Base-by-base conservation (phyloP, 2,888 invertebrate genomes). In the Perizoma flavofasciatum region DNA sequence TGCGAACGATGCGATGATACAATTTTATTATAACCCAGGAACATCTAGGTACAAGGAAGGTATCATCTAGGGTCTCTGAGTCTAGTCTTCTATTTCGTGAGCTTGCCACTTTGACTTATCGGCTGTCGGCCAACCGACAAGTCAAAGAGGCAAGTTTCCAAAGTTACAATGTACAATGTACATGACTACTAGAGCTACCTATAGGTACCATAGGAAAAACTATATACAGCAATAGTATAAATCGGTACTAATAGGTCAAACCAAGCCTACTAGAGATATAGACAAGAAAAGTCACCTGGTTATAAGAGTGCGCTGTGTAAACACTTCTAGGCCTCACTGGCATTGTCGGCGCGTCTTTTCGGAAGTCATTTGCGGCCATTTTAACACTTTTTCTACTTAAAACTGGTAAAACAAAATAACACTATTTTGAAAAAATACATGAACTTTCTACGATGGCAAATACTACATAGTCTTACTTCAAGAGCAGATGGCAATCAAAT, bases 291-390 rank as follows among this genome's bases (percentile, higher is more conserved):
- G 47, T 61, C 55, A 62, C 92, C 89, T 92, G 92, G 72, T 93
- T 91, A 79, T 94, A 94, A 49, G 94, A 94, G 80, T 94, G 95
- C 57, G 95, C 93, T 49, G 95, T 94, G 74, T 95, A 95, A 56
- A 95, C 93, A 83, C 95, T 95, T 70, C 95, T 92, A 7, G 94
- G 95, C 66, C 95, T 93, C 69, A 94, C 92, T 40, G 93, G 89
- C 79, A 91, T 86, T 60, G 81, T 79, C 66, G 37, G 37, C 37
- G 83, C 83, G 68, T 92, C 91, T 75, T 92, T 92, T 75, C 92
- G 84, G 83, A 86, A 91, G 79, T 92, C 92, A 81, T 89, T 76
- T 75, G 81, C 89, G 78, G 91, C 90, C 92, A 92, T 92, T 84
- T 79, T 84, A 81, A 81, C 80, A 86, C 83, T 81, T 83, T 77